Evolutionary conservation across 2,113 vertebrate species (phyloP).

Genomic region (Malaclemys terrapin): DNA sequence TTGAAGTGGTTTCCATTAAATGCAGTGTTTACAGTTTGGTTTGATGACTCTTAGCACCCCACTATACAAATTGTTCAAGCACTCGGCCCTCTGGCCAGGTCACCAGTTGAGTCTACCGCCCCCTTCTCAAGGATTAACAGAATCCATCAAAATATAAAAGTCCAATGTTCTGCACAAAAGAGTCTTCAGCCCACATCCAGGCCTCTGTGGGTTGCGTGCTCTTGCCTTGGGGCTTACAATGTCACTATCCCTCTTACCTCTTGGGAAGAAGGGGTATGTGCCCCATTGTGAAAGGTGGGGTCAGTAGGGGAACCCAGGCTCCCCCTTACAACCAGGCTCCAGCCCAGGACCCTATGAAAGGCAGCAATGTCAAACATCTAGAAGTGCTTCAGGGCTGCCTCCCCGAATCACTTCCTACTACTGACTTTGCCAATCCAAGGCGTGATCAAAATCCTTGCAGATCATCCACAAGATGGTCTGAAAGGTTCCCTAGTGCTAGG

Average conservation of each 20-base stretch:
- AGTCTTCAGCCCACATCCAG: not conserved
- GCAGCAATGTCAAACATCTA: not conserved
- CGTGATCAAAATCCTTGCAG: not conserved
- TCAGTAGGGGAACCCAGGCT: too few species aligned
- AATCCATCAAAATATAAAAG: not conserved
- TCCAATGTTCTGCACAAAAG: not conserved
- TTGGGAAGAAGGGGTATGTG: not conserved
- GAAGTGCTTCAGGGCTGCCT: not conserved
- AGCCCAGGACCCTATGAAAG: not conserved
- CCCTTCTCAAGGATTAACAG: not conserved
- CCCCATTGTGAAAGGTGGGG: not conserved
- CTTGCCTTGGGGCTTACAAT: not conserved
- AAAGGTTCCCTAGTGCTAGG: not conserved
- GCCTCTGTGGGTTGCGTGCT: not conserved
- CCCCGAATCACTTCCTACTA: not conserved
- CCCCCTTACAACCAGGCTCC: not conserved
- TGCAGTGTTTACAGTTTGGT: too few species aligned
- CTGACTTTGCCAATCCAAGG: not conserved
- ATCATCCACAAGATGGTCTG: not conserved
- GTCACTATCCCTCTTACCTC: not conserved
- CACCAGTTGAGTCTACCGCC: not conserved
- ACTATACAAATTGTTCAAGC: too few species aligned
- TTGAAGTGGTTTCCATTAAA: too few species aligned
- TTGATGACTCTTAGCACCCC: too few species aligned
- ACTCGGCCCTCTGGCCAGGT: not conserved